These are phyloP conservation scores for Metalampra italica DNA, from an alignment of 2,888 invertebrate species.

Conservation along the genomic window DNA sequence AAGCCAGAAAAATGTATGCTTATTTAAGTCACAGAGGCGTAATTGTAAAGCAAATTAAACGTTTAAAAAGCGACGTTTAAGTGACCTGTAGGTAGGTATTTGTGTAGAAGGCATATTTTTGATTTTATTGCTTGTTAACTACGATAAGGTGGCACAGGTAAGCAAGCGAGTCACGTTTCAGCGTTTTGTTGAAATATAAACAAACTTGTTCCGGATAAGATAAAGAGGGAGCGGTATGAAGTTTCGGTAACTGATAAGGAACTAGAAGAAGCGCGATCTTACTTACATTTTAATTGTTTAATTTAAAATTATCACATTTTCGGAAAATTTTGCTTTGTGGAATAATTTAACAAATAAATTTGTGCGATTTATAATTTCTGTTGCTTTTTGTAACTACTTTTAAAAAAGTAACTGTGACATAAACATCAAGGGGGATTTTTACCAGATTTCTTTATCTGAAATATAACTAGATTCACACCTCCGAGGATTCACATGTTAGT, in stretches of 20 bases:
- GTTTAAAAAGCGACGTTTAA: background rate
- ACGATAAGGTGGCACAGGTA: conserved; percentile 68
- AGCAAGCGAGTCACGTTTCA: conserved; percentile 66
- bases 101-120: conserved; percentile 46
- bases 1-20: background rate
- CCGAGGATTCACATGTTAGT: too few relatives aligned
- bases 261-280: conserved; percentile 12
- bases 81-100: background rate
- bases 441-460: too few relatives aligned
- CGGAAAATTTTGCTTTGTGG: background rate
- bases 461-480: too few relatives aligned
- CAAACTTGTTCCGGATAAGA: conserved; percentile 77
- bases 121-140: conserved; percentile 67
- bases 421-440: too few relatives aligned
- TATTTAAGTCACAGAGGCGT: background rate
- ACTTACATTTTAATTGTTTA: conserved; percentile 4
- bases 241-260: conserved; percentile 46
- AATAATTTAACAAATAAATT: too few relatives aligned
- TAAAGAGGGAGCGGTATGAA: conserved; percentile 53
- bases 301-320: background rate
- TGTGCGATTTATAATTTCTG: too few relatives aligned
- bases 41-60: background rate
- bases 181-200: conserved; percentile 74
- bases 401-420: too few relatives aligned
- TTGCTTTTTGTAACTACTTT: too few relatives aligned